Percentiles rank a stretch among this genome's conserved stretches.
Conservation (phyloP, 2,888 invertebrate species). For the Athripsodes cinereus region DNA sequence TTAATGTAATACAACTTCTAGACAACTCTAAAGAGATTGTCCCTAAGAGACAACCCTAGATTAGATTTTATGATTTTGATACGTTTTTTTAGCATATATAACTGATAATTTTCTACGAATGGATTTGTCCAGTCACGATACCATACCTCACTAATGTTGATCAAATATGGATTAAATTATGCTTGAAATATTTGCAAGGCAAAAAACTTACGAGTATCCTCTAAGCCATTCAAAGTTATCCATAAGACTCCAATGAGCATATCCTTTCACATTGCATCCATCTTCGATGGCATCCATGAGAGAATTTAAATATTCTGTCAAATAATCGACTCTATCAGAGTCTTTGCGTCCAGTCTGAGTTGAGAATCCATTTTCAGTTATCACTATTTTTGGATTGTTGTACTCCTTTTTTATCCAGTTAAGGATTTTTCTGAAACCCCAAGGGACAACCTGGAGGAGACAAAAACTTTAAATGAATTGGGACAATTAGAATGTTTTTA, state of each 20-base stretch:
- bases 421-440: constrained; percentile 54
- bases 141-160: no score
- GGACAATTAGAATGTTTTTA: no score
- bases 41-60: no score
- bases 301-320: constrained; percentile 41
- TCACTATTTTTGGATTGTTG: constrained; percentile 50
- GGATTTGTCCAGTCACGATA: no score
- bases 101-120: no score
- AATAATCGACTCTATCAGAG: constrained; percentile 40
- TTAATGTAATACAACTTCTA: no score
- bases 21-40: no score
- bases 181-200: no score
- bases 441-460: constrained; percentile 47
- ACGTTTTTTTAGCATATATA: no score
- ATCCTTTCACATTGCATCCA: constrained; percentile 47
- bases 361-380: constrained; percentile 58
- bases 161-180: no score
- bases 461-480: no score
- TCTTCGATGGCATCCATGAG: constrained; percentile 44
- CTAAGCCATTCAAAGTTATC: constrained; percentile 61
- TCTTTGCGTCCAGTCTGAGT: constrained; percentile 45
- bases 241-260: constrained; percentile 56
- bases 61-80: no score
- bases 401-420: constrained; percentile 45
- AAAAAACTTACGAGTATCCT: constrained; percentile 52